Conservation (phyloP, 2,797 vertebrate genomes). For the Xenops minutus region DNA sequence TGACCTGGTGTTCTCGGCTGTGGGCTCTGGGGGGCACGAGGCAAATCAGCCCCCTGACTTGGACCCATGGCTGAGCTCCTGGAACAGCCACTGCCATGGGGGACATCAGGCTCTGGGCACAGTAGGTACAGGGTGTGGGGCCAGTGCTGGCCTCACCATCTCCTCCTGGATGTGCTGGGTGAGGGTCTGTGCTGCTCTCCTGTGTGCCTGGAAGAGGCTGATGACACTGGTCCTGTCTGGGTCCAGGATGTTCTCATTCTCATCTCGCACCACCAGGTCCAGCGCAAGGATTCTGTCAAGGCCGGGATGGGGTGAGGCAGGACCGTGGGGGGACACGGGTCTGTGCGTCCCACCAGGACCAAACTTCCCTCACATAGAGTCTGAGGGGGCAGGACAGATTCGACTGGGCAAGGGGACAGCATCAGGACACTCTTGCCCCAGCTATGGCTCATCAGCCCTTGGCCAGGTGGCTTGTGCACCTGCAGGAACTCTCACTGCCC, state of each 20-base stretch:
- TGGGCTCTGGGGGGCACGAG: background rate
- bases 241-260: constrained; percentile 63
- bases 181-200: background rate
- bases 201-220: constrained; percentile 64
- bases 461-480: background rate
- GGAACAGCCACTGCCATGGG: background rate
- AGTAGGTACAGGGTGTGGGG: accelerated
- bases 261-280: constrained; percentile 64
- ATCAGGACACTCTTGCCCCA: background rate
- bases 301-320: accelerated
- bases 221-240: constrained; percentile 55
- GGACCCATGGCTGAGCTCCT: background rate
- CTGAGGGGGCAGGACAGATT: background rate
- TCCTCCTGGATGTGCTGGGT: constrained; percentile 53
- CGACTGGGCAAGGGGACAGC: background rate
- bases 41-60: background rate
- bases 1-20: background rate
- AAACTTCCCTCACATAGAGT: accelerated
- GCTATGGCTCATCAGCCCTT: accelerated
- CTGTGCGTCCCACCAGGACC: background rate
- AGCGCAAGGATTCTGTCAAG: constrained; percentile 14
- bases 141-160: background rate
- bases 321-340: accelerated
- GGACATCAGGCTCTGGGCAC: background rate
- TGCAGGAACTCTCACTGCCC: background rate